phyloP scores from a whole-genome alignment of 2,888 invertebrate genomes.

The Nomada fucata region DNA sequence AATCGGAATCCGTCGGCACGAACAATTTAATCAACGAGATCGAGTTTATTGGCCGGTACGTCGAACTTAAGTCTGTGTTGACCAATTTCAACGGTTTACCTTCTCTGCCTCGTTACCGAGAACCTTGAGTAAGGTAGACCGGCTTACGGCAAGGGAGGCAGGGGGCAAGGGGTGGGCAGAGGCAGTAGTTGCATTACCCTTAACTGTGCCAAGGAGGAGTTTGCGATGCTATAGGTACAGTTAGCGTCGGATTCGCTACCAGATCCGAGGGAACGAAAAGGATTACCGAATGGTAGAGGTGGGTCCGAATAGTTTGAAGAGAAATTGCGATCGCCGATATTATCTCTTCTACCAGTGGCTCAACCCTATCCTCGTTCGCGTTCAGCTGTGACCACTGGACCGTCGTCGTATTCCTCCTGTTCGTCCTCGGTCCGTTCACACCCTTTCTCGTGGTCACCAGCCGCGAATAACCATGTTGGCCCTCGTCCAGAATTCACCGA shows the following conservation, averaged over 20 bases:
- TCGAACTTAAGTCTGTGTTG: slow-evolving; percentile 74
- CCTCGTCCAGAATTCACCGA: slow-evolving; percentile 71
- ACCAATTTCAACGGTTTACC: slow-evolving; percentile 75
- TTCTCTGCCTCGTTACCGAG: slow-evolving; percentile 65
- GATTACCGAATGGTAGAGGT: slow-evolving; percentile 17
- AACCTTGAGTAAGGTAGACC: slow-evolving; percentile 48
- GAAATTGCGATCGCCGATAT: slow-evolving; percentile 70
- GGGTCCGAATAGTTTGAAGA: slow-evolving; percentile 43
- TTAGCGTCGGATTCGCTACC: slow-evolving; percentile 30
- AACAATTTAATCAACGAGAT: slow-evolving; percentile 69
- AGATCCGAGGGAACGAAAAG: slow-evolving; percentile 27
- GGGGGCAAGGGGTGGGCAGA: slow-evolving; percentile 5
- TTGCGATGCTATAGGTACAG: slow-evolving; percentile 56
- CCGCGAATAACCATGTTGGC: slow-evolving; percentile 75
- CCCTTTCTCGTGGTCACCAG: slow-evolving; percentile 52
- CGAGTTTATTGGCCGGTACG: slow-evolving; percentile 67
- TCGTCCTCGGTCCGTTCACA: slow-evolving; percentile 45
- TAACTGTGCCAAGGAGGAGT: slow-evolving; percentile 66
- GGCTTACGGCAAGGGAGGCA: slow-evolving; percentile 3
- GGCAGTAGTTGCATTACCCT: slow-evolving; percentile 55
- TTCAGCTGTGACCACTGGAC: slow-evolving; percentile 19
- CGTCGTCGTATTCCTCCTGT: slow-evolving; percentile 41
- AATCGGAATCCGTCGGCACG: slow-evolving; percentile 48
- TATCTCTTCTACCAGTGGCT: slow-evolving; percentile 64
- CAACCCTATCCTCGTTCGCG: slow-evolving; percentile 60